Evolutionary conservation across 2,797 vertebrate genomes (phyloP).

Genomic region (Enteromius unitaeniatus): DNA sequence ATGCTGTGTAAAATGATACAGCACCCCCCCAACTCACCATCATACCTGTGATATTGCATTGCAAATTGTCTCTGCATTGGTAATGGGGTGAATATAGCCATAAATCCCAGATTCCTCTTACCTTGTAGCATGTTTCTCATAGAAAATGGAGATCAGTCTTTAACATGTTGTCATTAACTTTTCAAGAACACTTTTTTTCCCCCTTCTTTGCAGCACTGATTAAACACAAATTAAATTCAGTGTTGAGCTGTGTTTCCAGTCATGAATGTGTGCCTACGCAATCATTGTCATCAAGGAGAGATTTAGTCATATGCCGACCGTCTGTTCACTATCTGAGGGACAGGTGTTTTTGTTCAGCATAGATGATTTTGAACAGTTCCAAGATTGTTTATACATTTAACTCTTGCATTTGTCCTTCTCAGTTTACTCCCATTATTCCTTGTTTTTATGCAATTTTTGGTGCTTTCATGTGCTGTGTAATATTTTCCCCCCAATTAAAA

Average conservation of each 20-base stretch:
- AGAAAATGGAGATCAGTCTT: background rate
- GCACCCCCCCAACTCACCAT: slow-evolving; percentile 1
- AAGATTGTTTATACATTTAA: background rate
- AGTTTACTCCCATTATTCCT: background rate
- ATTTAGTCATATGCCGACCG: slow-evolving; percentile 7
- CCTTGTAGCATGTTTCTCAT: background rate
- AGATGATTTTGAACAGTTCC: slow-evolving; percentile 30
- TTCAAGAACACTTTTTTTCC: background rate
- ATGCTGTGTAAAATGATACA: slow-evolving; percentile 49
- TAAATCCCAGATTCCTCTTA: slow-evolving; percentile 22
- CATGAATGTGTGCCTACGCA: background rate
- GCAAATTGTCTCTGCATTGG: slow-evolving; percentile 62
- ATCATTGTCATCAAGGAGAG: slow-evolving; percentile 8
- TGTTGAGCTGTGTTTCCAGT: background rate
- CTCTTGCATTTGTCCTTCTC: background rate
- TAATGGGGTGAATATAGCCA: slow-evolving; percentile 56
- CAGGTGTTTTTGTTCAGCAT: slow-evolving; percentile 19
- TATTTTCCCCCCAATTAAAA: background rate
- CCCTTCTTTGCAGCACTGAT: background rate
- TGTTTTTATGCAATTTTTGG: background rate
- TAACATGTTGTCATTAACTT: background rate
- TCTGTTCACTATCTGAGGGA: slow-evolving; percentile 9
- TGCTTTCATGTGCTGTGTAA: background rate
- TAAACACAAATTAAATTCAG: background rate
- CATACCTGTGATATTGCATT: slow-evolving; percentile 56